These are phyloP conservation scores for Balaeniceps rex DNA, from an alignment of 2,113 vertebrate species.

Conservation along the genomic window DNA sequence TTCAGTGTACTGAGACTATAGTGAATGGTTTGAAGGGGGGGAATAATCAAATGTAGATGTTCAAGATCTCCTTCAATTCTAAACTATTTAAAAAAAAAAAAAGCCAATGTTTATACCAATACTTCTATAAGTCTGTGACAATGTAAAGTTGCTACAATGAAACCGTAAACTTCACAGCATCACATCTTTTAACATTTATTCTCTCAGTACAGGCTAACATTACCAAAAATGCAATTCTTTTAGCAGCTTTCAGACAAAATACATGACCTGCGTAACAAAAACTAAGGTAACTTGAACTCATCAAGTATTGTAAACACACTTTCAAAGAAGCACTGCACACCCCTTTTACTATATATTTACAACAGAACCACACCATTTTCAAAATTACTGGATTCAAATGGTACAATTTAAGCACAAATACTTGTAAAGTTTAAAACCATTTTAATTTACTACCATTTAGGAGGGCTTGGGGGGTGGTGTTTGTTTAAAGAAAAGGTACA, in stretches of 20 bases:
- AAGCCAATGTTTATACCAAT: not conserved
- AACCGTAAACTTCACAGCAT: not conserved
- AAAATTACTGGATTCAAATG: not conserved
- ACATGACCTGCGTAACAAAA: not conserved
- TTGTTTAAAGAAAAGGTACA: not conserved
- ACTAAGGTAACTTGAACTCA: not conserved
- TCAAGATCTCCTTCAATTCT: not conserved
- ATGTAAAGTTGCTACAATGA: not conserved
- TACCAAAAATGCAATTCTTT: not conserved
- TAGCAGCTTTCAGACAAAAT: conserved; percentile 38
- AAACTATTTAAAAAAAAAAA: not conserved
- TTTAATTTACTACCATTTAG: not conserved
- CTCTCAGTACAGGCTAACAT: not conserved
- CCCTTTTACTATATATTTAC: not conserved
- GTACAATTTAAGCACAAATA: not conserved
- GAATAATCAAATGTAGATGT: not conserved
- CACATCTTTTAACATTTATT: not conserved
- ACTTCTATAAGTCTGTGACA: not conserved
- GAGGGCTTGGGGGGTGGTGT: not conserved
- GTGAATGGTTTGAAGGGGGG: not conserved
- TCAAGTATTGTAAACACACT: not conserved
- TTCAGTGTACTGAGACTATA: not conserved
- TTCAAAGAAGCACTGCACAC: not conserved
- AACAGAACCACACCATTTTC: not conserved
- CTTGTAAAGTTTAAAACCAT: not conserved